Evolutionary conservation across 35 echinoderm and acorn worm species (phyloP).

Genomic region (Nesometra sesokonis): DNA sequence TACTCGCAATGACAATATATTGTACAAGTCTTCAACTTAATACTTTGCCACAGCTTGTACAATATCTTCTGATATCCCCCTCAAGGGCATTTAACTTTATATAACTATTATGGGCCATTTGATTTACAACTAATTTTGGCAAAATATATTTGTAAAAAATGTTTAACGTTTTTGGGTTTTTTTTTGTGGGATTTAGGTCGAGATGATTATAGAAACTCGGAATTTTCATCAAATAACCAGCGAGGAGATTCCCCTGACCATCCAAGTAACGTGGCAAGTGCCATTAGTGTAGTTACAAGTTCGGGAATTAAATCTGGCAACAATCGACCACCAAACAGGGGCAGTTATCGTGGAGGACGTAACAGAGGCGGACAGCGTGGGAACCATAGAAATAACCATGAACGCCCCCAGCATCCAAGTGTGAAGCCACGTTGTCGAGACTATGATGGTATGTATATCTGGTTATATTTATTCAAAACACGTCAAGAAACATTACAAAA

Average conservation of each 20-base stretch:
- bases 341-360: not conserved
- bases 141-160: not conserved
- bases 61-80: no score
- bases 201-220: not conserved
- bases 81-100: no score
- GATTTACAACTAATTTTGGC: no score
- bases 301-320: not conserved
- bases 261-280: constrained; percentile 14
- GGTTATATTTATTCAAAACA: no score
- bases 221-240: not conserved
- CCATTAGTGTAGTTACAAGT: constrained; percentile 36
- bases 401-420: not conserved
- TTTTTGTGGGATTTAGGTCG: no score
- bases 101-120: no score
- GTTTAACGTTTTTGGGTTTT: no score
- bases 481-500: no score
- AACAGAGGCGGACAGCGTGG: constrained; percentile 1
- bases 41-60: no score
- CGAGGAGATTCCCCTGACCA: not conserved
- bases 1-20: no score
- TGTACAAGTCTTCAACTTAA: no score
- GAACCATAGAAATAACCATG: not conserved
- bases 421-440: constrained; percentile 39
- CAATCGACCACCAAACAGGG: constrained; percentile 3
- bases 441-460: constrained; percentile 32